Evolutionary conservation across 2,797 vertebrate species (phyloP).

Genomic region (Parauchenoglanis ngamensis): DNA sequence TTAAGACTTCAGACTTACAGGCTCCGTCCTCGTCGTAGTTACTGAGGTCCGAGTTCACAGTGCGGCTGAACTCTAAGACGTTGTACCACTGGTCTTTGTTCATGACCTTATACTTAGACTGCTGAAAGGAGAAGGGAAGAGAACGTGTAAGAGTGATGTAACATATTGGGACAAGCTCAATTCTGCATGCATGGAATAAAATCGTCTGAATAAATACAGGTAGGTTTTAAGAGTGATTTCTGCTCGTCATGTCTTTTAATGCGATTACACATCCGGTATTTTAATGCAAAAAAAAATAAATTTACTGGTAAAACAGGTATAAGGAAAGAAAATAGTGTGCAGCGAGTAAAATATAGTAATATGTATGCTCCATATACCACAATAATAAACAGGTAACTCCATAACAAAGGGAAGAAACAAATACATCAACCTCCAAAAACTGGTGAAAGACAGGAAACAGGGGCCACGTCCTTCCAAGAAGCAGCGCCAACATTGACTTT

Average conservation of each 20-base stretch:
- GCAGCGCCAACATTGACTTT: constrained; percentile 91
- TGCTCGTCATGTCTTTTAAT: not conserved
- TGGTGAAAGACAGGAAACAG: constrained; percentile 93
- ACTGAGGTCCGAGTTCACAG: constrained; percentile 92
- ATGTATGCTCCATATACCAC: not conserved
- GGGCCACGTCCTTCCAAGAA: constrained; percentile 91
- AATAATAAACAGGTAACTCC: not conserved
- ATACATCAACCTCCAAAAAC: constrained; percentile 87
- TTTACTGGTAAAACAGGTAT: not conserved
- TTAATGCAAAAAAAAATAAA: too few species aligned
- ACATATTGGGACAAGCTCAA: too few species aligned
- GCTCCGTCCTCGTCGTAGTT: constrained; percentile 98
- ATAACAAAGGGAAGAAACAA: not conserved
- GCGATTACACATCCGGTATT: too few species aligned
- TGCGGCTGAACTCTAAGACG: constrained; percentile 96
- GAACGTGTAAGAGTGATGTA: not conserved
- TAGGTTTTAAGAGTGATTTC: not conserved
- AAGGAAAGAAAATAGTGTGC: too few species aligned
- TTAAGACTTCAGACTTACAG: constrained; percentile 79
- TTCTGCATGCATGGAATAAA: not conserved
- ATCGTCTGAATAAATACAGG: not conserved
- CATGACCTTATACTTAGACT: constrained; percentile 96
- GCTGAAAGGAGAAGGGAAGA: constrained; percentile 72
- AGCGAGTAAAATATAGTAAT: not conserved
- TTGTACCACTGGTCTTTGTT: constrained; percentile 99